Percentiles rank a stretch among this genome's conserved stretches.
phyloP scores from a whole-genome alignment of 2,797 vertebrate genomes.

The Protonibea diacanthus region DNA sequence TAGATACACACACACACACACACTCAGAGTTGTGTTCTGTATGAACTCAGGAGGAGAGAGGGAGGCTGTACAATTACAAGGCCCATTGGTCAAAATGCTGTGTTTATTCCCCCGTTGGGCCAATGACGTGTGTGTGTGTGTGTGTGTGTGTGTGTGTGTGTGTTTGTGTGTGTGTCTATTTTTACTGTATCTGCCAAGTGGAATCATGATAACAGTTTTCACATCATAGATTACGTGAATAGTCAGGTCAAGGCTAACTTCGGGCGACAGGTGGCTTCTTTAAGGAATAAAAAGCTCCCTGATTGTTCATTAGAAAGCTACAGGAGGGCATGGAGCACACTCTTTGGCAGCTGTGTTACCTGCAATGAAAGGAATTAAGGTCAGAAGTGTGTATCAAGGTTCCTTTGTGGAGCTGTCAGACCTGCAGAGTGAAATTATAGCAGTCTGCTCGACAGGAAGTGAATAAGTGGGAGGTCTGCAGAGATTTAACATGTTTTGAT shows the following conservation, averaged over 20 bases:
- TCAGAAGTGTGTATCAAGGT: not conserved
- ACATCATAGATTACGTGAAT: not conserved
- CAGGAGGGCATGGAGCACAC: not conserved
- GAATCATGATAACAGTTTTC: slow-evolving; percentile 31
- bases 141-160: slow-evolving; percentile 5
- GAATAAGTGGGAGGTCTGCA: slow-evolving; percentile 10
- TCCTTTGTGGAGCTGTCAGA: slow-evolving; percentile 11
- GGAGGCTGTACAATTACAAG: slow-evolving; percentile 48
- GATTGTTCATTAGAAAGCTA: slow-evolving; percentile 13
- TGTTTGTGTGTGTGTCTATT: slow-evolving; percentile 6
- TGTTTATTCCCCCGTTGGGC: slow-evolving; percentile 34
- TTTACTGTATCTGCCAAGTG: slow-evolving; percentile 27
- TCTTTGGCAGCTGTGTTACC: not conserved
- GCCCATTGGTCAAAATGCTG: slow-evolving; percentile 47
- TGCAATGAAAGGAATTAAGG: not conserved
- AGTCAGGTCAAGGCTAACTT: slow-evolving; percentile 33
- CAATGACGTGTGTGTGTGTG: slow-evolving; percentile 11
- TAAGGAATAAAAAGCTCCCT: not conserved
- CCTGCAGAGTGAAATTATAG: slow-evolving; percentile 1
- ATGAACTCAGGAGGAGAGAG: slow-evolving; percentile 5
- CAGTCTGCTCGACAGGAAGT: not conserved
- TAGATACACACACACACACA: not conserved
- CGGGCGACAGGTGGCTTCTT: not conserved
- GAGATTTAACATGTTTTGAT: not conserved
- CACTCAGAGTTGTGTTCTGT: not conserved